A percentile compares a stretch with the other conserved stretches of the same genome.
Evolutionary conservation across 1,140 invertebrate genomes (phyloP).

Genomic region (Dicyema japonicum): DNA sequence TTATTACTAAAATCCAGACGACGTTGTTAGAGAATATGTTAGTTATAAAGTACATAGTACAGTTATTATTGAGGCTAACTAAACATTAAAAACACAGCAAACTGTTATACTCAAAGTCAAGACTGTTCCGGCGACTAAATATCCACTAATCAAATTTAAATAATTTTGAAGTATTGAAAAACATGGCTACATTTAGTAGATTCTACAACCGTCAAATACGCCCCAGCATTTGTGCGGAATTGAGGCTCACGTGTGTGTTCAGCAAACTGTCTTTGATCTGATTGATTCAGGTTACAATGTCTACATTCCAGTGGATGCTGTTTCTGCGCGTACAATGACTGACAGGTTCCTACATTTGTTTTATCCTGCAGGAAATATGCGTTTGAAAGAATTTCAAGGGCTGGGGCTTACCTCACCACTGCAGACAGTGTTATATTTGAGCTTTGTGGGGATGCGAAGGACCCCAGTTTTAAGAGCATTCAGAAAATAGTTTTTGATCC

Average conservation of each 20-base stretch:
- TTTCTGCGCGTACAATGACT: slow-evolving; percentile 28
- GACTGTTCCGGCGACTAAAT: no score
- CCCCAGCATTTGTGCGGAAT: slow-evolving; percentile 62
- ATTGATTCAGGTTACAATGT: slow-evolving; percentile 33
- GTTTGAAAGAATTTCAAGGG: slow-evolving; percentile 34
- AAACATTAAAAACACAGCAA: no score
- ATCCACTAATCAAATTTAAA: no score
- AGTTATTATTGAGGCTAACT: no score
- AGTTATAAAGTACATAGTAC: no score
- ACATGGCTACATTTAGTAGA: no score
- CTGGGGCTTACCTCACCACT: slow-evolving; percentile 41
- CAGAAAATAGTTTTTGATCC: slow-evolving; percentile 28
- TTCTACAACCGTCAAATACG: no score
- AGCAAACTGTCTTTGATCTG: slow-evolving; percentile 48
- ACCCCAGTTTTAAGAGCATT: slow-evolving; percentile 37
- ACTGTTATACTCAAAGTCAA: no score
- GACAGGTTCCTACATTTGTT: slow-evolving; percentile 4
- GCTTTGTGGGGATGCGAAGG: slow-evolving; percentile 32
- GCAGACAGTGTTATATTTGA: slow-evolving; percentile 43
- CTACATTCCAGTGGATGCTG: slow-evolving; percentile 49
- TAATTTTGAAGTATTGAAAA: no score
- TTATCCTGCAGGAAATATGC: slow-evolving; percentile 17
- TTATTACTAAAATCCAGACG: no score
- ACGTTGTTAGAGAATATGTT: no score
- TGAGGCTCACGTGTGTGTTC: slow-evolving; percentile 55